Evolutionary conservation across 2,113 vertebrate species (phyloP).

Genomic region (Prunella himalayana): DNA sequence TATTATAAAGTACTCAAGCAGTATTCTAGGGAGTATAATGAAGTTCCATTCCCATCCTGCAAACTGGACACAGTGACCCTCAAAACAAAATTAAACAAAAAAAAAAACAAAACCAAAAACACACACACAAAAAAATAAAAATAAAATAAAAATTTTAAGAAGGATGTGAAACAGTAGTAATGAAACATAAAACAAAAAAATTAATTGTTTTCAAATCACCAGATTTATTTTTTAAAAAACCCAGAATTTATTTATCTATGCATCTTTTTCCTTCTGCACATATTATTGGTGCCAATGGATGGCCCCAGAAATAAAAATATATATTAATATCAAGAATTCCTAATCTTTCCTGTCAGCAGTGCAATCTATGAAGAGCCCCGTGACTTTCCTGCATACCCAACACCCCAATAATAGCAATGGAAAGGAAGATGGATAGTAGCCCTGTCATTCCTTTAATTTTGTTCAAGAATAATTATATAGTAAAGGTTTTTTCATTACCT

Average conservation of each 20-base stretch:
- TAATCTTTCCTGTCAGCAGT: not conserved
- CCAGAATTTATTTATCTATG: not conserved
- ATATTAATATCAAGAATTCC: not conserved
- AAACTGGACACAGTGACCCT: not conserved
- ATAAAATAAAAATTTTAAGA: not conserved
- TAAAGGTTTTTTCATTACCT: slow-evolving; percentile 73
- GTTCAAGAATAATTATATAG: not conserved
- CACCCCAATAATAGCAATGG: not conserved
- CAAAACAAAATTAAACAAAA: not conserved
- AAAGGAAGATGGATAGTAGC: not conserved
- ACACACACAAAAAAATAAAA: too few species aligned
- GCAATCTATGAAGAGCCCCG: not conserved
- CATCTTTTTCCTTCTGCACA: not conserved
- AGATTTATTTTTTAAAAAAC: not conserved
- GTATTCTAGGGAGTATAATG: not conserved
- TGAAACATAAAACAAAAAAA: not conserved
- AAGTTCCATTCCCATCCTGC: not conserved
- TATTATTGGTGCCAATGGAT: not conserved
- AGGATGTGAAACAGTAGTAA: not conserved
- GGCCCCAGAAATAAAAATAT: not conserved
- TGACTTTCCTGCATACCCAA: not conserved
- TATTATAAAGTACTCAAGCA: not conserved
- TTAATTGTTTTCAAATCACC: not conserved
- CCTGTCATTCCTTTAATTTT: not conserved
- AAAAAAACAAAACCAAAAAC: too few species aligned